Conservation (phyloP, 2,888 invertebrate genomes). For the Latheticus oryzae region DNA sequence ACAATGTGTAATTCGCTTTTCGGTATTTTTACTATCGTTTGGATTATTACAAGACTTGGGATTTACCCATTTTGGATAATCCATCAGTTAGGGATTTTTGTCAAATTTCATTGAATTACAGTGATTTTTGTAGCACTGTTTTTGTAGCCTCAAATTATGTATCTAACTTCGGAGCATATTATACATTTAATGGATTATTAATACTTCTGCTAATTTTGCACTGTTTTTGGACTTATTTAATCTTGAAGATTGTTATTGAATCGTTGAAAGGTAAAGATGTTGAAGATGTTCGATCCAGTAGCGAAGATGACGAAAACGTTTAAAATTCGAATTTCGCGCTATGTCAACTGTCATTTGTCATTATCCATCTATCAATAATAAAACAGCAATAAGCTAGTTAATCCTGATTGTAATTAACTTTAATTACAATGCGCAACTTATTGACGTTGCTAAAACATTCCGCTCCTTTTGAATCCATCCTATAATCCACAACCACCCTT, state of each 20-base stretch:
- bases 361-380: no score
- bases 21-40: conserved; percentile 87
- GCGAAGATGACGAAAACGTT: conserved; percentile 3
- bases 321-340: conserved; percentile 8
- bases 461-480: no score
- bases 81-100: conserved; percentile 69
- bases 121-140: conserved; percentile 71
- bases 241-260: conserved; percentile 81
- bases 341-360: conserved; percentile 7
- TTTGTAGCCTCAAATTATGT: conserved; percentile 78
- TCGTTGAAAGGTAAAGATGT: conserved; percentile 68
- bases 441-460: no score
- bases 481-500: not conserved
- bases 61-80: conserved; percentile 91
- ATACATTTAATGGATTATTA: conserved; percentile 86
- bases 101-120: no score
- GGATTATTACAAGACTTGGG: conserved; percentile 91
- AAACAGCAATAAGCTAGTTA: no score
- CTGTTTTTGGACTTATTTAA: conserved; percentile 89
- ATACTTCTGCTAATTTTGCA: conserved; percentile 80
- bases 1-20: conserved; percentile 89
- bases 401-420: no score
- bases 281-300: conserved; percentile 67
- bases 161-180: conserved; percentile 87
- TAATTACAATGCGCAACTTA: not conserved